Conservation (phyloP, 2,888 invertebrate genomes). For the Dioctria linearis region DNA sequence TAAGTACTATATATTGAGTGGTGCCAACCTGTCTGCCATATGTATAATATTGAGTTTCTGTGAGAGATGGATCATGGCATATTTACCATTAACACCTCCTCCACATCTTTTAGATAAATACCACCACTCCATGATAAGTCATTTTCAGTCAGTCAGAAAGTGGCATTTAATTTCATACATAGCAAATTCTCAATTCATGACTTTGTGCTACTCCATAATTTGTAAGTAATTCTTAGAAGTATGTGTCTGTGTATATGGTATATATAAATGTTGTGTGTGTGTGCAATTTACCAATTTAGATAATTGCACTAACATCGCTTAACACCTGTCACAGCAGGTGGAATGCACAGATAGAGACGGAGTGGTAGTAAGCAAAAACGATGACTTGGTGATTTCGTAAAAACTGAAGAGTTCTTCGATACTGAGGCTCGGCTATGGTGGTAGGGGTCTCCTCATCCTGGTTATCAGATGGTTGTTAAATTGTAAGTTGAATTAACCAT, state of each 20-base stretch:
- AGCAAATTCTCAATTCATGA: neutral
- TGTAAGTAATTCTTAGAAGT: neutral
- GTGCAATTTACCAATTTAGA: constrained; percentile 1
- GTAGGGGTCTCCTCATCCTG: neutral
- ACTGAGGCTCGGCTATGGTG: neutral
- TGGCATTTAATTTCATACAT: neutral
- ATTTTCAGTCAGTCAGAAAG: neutral
- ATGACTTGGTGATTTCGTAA: neutral
- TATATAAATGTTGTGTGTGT: too few relatives aligned
- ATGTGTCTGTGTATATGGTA: too few relatives aligned
- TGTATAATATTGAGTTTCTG: neutral
- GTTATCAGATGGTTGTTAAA: constrained; percentile 3
- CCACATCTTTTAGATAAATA: neutral
- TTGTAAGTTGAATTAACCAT: neutral
- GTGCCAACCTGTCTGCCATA: neutral
- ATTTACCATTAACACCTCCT: constrained; percentile 2
- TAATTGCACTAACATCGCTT: neutral
- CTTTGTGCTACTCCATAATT: neutral
- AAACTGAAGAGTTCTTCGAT: neutral
- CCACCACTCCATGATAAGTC: neutral
- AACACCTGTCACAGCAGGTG: neutral
- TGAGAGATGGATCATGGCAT: neutral
- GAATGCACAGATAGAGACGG: neutral
- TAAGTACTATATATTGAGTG: neutral
- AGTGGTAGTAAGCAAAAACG: neutral